phyloP scores from a whole-genome alignment of 2,888 invertebrate species.

The Hipparchia semele region DNA sequence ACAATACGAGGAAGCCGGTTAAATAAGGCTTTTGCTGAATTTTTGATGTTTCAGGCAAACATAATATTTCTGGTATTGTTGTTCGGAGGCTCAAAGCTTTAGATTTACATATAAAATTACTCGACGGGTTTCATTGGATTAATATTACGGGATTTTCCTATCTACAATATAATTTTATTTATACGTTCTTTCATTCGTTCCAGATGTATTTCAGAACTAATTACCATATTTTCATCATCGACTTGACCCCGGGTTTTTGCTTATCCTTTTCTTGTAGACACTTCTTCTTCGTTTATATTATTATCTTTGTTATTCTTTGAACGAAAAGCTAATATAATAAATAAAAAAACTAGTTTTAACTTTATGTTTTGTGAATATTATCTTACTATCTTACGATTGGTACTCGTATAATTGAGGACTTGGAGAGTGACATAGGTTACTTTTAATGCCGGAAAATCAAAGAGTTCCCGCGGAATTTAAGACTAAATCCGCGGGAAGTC shows the following conservation, averaged over 20 bases:
- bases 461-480: too few relatives aligned
- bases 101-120: constrained; percentile 10
- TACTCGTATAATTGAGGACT: too few relatives aligned
- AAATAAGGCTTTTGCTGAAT: not conserved
- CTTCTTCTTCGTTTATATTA: too few relatives aligned
- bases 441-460: too few relatives aligned
- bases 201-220: not conserved
- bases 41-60: not conserved
- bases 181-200: not conserved
- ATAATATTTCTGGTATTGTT: not conserved
- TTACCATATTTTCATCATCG: not conserved
- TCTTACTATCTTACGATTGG: too few relatives aligned
- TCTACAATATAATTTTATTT: not conserved
- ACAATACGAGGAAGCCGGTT: not conserved
- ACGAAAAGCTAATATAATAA: too few relatives aligned
- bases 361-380: too few relatives aligned
- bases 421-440: too few relatives aligned
- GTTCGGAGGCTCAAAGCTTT: not conserved
- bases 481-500: too few relatives aligned
- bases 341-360: too few relatives aligned
- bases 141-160: not conserved
- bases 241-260: not conserved
- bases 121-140: not conserved
- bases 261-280: too few relatives aligned
- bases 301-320: too few relatives aligned